A percentile compares a stretch with the other conserved stretches of the same genome.
These are phyloP conservation scores for Aplysina aerophoba DNA, from an alignment of 37 sponge, comb jelly and placozoan genomes.

Conservation along the genomic window DNA sequence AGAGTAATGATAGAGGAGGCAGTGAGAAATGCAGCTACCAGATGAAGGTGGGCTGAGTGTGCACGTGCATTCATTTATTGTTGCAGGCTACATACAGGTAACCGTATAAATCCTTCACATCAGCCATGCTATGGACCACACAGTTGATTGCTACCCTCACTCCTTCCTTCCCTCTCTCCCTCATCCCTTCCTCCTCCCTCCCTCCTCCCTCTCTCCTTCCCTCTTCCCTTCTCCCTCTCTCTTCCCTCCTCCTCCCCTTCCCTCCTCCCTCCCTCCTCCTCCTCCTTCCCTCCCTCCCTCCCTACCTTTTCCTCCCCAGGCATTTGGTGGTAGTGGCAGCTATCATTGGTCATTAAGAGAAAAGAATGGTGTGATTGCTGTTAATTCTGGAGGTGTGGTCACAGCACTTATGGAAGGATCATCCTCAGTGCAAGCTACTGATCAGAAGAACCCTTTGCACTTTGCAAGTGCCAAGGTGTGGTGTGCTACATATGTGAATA, in stretches of 20 bases:
- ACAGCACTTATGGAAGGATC: slow-evolving; percentile 37
- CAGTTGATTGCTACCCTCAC: no score
- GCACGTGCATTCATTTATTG: background rate
- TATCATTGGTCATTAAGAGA: slow-evolving; percentile 81
- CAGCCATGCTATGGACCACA: no score
- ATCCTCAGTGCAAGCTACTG: slow-evolving; percentile 50
- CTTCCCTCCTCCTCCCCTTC: no score
- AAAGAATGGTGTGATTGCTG: slow-evolving; percentile 41
- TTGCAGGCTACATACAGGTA: no score
- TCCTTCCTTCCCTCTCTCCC: no score
- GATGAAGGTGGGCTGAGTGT: slow-evolving; percentile 36
- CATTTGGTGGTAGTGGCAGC: slow-evolving; percentile 78
- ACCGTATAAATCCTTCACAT: no score
- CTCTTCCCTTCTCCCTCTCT: no score
- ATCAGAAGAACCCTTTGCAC: slow-evolving; percentile 56
- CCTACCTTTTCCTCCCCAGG: slow-evolving; percentile 28
- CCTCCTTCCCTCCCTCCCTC: background rate
- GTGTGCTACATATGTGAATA: no score
- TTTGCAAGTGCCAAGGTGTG: slow-evolving; percentile 58
- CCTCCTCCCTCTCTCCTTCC: no score
- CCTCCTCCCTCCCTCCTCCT: no score
- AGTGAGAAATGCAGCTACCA: slow-evolving; percentile 30
- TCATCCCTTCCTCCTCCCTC: no score
- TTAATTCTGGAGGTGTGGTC: slow-evolving; percentile 43
- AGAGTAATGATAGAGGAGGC: slow-evolving; percentile 18